A percentile compares a stretch with the other conserved stretches of the same genome.
phyloP scores from a whole-genome alignment of 2,797 vertebrate genomes.

The Lemur catta region DNA sequence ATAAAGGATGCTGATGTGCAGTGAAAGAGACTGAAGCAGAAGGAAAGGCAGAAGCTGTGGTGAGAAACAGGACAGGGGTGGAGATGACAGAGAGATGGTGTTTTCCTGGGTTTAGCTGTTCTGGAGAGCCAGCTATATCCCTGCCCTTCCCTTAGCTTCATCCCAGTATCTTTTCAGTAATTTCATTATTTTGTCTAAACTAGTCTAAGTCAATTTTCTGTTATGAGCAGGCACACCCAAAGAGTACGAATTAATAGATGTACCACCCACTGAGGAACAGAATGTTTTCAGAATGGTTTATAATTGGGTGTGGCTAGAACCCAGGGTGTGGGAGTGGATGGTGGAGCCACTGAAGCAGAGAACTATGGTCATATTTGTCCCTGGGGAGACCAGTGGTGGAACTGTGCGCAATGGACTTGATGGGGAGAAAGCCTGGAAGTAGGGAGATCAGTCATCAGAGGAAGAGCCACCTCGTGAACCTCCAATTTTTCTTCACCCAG shows the following conservation, averaged over 20 bases:
- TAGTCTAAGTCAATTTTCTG: not conserved
- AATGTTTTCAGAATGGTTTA: conserved; percentile 1
- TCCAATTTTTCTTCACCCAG: not conserved
- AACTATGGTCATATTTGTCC: not conserved
- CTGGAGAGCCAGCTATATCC: not conserved
- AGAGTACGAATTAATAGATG: not conserved
- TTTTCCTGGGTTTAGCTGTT: not conserved
- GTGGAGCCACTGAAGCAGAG: not conserved
- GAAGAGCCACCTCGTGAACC: not conserved
- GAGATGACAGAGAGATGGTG: not conserved
- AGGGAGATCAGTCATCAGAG: not conserved
- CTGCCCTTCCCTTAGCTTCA: not conserved
- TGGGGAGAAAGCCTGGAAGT: not conserved
- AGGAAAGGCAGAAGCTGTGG: not conserved
- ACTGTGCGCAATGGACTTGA: not conserved
- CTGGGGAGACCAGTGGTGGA: not conserved
- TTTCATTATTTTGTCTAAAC: not conserved
- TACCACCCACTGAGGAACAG: not conserved
- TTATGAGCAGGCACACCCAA: not conserved
- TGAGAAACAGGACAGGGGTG: not conserved
- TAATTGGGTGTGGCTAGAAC: not conserved
- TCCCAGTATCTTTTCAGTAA: not conserved
- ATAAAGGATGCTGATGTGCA: not conserved
- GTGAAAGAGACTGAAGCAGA: not conserved
- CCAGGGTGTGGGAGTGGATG: not conserved